Evolutionary conservation across 37 sponge, comb jelly and placozoan genomes (phyloP).

Genomic region (Chondrilla cf. caribensis): DNA sequence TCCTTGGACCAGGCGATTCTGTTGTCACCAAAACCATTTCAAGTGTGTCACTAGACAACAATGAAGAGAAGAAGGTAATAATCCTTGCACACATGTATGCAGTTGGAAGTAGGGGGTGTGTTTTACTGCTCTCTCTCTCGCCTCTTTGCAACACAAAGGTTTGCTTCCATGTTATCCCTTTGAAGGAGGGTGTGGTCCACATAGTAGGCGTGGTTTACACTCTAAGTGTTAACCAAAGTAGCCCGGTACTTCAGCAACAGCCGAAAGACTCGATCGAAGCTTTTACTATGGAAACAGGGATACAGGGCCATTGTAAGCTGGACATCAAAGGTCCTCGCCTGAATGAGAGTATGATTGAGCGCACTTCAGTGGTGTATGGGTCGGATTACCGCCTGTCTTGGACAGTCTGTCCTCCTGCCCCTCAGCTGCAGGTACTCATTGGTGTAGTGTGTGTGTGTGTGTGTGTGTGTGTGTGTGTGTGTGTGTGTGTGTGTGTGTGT

Average conservation of each 20-base stretch:
- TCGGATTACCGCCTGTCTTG: constrained; percentile 70
- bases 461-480: too few relatives aligned
- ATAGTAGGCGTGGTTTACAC: constrained; percentile 58
- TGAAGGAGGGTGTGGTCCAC: constrained; percentile 45
- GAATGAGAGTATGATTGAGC: constrained; percentile 52
- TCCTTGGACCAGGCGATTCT: too few relatives aligned
- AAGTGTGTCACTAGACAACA: too few relatives aligned
- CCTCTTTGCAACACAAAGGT: constrained; percentile 31
- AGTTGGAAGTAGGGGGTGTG: neutral
- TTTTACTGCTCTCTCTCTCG: too few relatives aligned
- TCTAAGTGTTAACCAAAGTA: constrained; percentile 45
- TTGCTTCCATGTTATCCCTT: constrained; percentile 45
- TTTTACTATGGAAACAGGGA: constrained; percentile 23
- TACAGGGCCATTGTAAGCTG: constrained; percentile 58
- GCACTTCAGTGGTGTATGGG: constrained; percentile 41
- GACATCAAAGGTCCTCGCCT: constrained; percentile 49
- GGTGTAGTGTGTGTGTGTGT: too few relatives aligned
- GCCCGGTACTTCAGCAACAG: constrained; percentile 34
- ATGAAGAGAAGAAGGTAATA: too few relatives aligned
- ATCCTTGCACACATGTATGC: too few relatives aligned
- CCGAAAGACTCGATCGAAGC: neutral
- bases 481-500: too few relatives aligned
- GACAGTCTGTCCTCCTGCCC: constrained; percentile 66
- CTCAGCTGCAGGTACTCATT: constrained; percentile 68
- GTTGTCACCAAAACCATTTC: too few relatives aligned